These are phyloP conservation scores for Takifugu rubripes DNA, from an alignment of 2,797 vertebrate species.

Conservation along the genomic window DNA sequence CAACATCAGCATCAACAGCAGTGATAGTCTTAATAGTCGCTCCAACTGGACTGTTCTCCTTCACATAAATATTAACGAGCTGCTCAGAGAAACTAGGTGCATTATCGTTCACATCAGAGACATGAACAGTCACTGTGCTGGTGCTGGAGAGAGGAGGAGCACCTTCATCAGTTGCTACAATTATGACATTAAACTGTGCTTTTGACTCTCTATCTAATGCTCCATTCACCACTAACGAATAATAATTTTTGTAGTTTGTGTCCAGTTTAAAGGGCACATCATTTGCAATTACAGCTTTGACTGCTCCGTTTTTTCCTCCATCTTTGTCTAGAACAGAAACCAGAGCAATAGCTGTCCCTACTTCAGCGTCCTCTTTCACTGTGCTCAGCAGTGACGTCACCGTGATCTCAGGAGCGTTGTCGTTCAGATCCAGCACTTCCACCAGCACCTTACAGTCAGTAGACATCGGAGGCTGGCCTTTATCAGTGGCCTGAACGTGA, in stretches of 20 bases:
- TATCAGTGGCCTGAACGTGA: constrained; percentile 63
- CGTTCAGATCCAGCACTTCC: constrained; percentile 28
- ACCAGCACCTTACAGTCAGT: constrained; percentile 8
- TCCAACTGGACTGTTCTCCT: constrained; percentile 35
- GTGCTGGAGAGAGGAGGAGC: constrained; percentile 31
- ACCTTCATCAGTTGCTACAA: constrained; percentile 47
- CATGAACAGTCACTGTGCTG: constrained; percentile 38
- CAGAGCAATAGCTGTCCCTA: neutral
- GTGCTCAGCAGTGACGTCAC: constrained; percentile 18
- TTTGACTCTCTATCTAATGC: constrained; percentile 44
- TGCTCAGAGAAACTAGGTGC: constrained; percentile 47
- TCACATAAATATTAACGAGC: constrained; percentile 27
- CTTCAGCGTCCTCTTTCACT: neutral
- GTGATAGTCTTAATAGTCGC: constrained; percentile 14
- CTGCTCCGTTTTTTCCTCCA: constrained; percentile 44
- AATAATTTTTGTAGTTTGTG: constrained; percentile 55
- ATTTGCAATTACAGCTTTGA: constrained; percentile 14
- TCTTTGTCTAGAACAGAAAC: constrained; percentile 47
- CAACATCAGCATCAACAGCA: constrained; percentile 34
- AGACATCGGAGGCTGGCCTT: constrained; percentile 43
- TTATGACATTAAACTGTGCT: constrained; percentile 32
- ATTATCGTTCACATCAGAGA: constrained; percentile 75
- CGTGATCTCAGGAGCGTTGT: constrained; percentile 50
- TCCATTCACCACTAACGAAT: constrained; percentile 39
- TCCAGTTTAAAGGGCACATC: constrained; percentile 55